These are phyloP conservation scores for Aphelinus certus DNA, from an alignment of 1,140 invertebrate species.

Conservation along the genomic window DNA sequence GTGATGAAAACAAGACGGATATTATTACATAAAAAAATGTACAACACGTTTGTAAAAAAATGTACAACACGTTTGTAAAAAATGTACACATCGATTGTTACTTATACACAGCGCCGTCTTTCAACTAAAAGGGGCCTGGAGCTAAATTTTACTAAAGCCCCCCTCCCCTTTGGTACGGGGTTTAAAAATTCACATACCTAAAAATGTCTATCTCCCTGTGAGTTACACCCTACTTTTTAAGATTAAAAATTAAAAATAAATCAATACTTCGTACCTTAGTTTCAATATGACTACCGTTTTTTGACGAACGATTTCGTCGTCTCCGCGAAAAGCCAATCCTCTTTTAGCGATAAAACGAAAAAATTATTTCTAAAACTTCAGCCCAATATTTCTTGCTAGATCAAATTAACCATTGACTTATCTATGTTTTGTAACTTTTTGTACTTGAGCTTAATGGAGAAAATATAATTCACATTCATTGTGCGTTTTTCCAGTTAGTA, in stretches of 20 bases:
- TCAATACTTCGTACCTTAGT: constrained; percentile 33
- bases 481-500: constrained; percentile 29
- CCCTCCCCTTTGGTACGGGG: neutral
- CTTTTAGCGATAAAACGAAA: neutral
- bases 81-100: no score
- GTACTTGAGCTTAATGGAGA: neutral
- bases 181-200: neutral
- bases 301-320: constrained; percentile 29
- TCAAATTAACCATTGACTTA: neutral
- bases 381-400: constrained; percentile 32
- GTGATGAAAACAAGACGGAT: no score
- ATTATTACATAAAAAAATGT: no score
- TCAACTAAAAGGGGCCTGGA: neutral
- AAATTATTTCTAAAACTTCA: constrained; percentile 21
- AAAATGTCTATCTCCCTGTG: neutral
- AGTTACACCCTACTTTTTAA: no score
- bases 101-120: neutral
- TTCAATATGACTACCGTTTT: constrained; percentile 42
- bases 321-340: constrained; percentile 35
- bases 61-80: no score
- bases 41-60: no score
- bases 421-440: neutral
- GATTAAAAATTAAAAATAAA: constrained; percentile 28
- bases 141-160: neutral
- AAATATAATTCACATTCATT: constrained; percentile 2